Evolutionary conservation across 2,888 invertebrate genomes (phyloP), one percentile per base, ranked within the genome.

Genomic region (Drosophila merina): DNA sequence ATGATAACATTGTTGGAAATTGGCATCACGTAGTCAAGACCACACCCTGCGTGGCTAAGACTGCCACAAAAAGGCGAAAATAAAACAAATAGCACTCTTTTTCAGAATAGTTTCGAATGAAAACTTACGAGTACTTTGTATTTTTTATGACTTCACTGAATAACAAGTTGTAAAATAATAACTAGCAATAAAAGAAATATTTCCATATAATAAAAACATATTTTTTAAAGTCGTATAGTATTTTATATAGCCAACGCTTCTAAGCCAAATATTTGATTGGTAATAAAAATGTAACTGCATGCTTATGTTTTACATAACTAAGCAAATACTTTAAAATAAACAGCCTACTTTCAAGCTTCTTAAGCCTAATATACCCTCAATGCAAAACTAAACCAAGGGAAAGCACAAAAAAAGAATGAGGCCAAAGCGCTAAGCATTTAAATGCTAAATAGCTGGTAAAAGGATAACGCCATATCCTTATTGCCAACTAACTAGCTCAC

Each of bases 361-460:
- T 12, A 3, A 36, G 6, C 2, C 62, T 38, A 40, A 40, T 31
- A 60, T 14, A 26, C 47, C 45, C 30, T 8, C 28, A 12, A 12
- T n/a, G 2, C n/a, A 36, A n/a, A 36, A 36, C 5, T 36, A 14
- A 14, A 14, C 14, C 4, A 36, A 10, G 5, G 4, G 14, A 6
- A 36, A 10, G 25, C 48, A 3, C 42, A 59, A 74, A 67, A 57
- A 77, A 73, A 57, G 40, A 73, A 68, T 38, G 50, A 36, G 42
- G 68, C 57, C 74, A 67, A 69, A 79, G 77, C 83, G 74, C 69
- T 75, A 72, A 74, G 63, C 84, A 84, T 86, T 86, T 84, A 88
- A 88, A 84, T 88, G 83, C 88, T 88, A 87, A 87, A 87, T 78
- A 83, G 86, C 84, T 84, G 84, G 84, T 83, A 88, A 86, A 88